Conservation (phyloP, 2,888 invertebrate species). For the Saturnia pavonia region DNA sequence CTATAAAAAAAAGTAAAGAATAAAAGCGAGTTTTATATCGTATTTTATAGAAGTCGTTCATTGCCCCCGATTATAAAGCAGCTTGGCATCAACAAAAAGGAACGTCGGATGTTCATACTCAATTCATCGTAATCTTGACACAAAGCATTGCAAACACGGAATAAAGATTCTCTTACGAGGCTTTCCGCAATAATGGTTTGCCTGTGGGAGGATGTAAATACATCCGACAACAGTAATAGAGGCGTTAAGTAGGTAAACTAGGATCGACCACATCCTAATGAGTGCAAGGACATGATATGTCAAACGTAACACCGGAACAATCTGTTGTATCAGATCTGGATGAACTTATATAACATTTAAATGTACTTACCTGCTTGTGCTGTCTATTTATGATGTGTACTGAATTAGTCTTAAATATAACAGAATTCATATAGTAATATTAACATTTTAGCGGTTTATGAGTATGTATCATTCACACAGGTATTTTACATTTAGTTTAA, state of each 20-base stretch:
- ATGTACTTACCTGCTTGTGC: not conserved
- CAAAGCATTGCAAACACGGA: constrained; percentile 42
- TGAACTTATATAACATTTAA: not conserved
- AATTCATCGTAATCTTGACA: constrained; percentile 42
- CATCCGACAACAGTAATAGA: constrained; percentile 52
- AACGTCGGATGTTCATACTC: constrained; percentile 30
- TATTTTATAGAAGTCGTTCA: not conserved
- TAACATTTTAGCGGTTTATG: not conserved
- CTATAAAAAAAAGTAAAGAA: not conserved
- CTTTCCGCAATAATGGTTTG: constrained; percentile 65
- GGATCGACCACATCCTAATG: constrained; percentile 70
- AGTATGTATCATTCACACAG: not conserved
- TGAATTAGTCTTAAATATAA: not conserved
- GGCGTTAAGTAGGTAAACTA: constrained; percentile 53
- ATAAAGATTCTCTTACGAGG: constrained; percentile 49
- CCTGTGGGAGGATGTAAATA: constrained; percentile 61
- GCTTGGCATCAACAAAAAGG: constrained; percentile 19
- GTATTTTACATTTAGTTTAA: too few species aligned
- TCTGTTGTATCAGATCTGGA: constrained; percentile 11
- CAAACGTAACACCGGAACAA: constrained; percentile 31
- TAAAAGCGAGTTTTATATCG: not conserved
- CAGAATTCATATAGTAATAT: not conserved
- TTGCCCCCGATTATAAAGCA: constrained; percentile 19
- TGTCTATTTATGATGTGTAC: too few species aligned
- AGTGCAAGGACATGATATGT: constrained; percentile 56